Percentiles rank a stretch among this genome's conserved stretches.
These are phyloP conservation scores for Bibio marci DNA, from an alignment of 2,888 invertebrate species.

Conservation along the genomic window DNA sequence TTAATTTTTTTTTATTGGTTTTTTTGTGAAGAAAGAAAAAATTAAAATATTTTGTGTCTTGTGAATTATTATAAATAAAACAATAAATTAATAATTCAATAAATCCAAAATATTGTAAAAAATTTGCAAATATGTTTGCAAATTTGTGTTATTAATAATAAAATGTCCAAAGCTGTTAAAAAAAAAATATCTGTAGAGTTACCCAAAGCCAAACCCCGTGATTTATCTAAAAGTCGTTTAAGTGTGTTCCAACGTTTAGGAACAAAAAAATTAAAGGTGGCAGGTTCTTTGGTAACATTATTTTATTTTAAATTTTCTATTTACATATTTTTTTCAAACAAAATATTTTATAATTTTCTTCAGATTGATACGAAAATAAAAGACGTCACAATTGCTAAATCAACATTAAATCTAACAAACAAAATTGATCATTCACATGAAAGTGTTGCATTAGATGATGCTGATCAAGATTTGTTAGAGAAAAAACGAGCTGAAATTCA, in stretches of 20 bases:
- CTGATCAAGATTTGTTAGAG: constrained; percentile 8
- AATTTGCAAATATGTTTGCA: constrained; percentile 5
- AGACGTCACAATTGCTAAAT: neutral
- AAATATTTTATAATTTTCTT: too few relatives aligned
- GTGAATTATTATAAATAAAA: too few relatives aligned
- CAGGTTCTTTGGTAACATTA: neutral
- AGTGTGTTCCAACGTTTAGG: constrained; percentile 9
- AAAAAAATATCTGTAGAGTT: constrained; percentile 8
- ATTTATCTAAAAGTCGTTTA: constrained; percentile 6
- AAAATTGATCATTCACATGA: neutral
- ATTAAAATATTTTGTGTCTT: too few relatives aligned
- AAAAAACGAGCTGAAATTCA: constrained; percentile 7
- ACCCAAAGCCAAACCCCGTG: constrained; percentile 6
- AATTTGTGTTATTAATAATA: constrained; percentile 1
- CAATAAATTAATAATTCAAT: too few relatives aligned
- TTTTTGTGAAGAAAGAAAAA: too few relatives aligned
- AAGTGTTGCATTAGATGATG: constrained; percentile 7
- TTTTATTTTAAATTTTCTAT: too few relatives aligned
- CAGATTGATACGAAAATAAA: too few relatives aligned
- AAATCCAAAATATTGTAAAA: too few relatives aligned
- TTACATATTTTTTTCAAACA: too few relatives aligned
- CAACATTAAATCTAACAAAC: neutral
- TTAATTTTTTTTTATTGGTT: too few relatives aligned
- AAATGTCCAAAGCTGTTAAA: constrained; percentile 8
- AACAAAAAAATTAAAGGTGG: constrained; percentile 5